Evolutionary conservation across 2,113 vertebrate species (phyloP).

Genomic region (Coregonus clupeaformis): DNA sequence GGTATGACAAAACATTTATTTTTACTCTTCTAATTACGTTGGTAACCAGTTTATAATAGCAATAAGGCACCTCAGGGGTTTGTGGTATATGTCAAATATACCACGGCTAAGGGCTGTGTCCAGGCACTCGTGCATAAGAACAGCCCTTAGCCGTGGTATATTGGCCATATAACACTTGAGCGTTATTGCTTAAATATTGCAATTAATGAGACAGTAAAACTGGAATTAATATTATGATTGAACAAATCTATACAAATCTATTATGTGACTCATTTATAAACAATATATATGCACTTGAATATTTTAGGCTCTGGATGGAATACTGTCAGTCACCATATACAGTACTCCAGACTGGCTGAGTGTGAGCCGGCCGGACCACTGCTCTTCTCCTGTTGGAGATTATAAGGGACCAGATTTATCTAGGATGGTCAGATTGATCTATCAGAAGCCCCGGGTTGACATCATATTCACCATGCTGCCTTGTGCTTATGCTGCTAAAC

Average conservation of each 20-base stretch:
- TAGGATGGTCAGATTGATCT: slow-evolving; percentile 63
- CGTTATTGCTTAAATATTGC: too few species aligned
- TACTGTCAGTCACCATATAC: neutral
- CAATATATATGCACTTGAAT: neutral
- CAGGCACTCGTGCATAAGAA: too few species aligned
- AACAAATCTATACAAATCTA: neutral
- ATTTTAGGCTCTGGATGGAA: neutral
- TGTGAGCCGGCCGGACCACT: slow-evolving; percentile 7
- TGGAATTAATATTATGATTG: neutral
- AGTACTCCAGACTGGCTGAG: slow-evolving; percentile 34
- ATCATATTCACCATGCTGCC: slow-evolving; percentile 43
- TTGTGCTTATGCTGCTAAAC: slow-evolving; percentile 60
- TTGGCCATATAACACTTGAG: too few species aligned
- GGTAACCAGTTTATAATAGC: too few species aligned
- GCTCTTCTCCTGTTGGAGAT: slow-evolving; percentile 34
- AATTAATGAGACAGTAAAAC: too few species aligned
- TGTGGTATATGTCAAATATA: too few species aligned
- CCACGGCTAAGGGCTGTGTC: too few species aligned
- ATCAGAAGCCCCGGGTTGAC: slow-evolving; percentile 49
- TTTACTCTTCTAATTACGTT: too few species aligned
- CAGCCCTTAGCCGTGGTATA: too few species aligned
- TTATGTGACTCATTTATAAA: neutral
- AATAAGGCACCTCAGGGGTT: too few species aligned
- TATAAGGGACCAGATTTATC: slow-evolving; percentile 54
- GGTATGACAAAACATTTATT: too few species aligned